Conservation (phyloP, 2,888 invertebrate species). For the Eumacrocentrus americanus region DNA sequence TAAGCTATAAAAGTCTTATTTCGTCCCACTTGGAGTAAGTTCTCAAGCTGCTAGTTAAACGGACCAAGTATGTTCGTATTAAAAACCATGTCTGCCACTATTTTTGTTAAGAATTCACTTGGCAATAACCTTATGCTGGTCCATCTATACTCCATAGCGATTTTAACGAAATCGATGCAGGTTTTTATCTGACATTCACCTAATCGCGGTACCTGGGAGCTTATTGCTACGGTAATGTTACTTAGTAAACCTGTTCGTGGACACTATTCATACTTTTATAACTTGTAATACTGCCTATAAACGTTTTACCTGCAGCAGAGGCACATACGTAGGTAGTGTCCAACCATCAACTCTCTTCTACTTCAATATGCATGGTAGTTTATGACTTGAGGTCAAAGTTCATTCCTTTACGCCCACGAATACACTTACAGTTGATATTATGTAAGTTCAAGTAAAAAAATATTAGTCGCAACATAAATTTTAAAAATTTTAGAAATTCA, state of each 20-base stretch:
- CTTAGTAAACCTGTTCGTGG: constrained; percentile 45
- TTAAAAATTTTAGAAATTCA: too few species aligned
- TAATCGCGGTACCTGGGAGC: constrained; percentile 41
- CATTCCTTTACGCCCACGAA: constrained; percentile 25
- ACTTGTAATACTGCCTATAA: too few species aligned
- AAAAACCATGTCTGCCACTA: too few species aligned
- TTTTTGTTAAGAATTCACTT: too few species aligned
- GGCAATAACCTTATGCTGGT: too few species aligned
- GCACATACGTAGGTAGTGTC: too few species aligned
- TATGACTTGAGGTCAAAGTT: constrained; percentile 42
- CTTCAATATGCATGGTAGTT: constrained; percentile 15
- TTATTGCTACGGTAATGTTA: constrained; percentile 41
- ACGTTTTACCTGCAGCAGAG: too few species aligned
- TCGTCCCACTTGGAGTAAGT: constrained; percentile 33
- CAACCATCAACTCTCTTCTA: constrained; percentile 9
- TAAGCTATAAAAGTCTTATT: constrained; percentile 52
- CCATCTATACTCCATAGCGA: too few species aligned
- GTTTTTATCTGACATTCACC: constrained; percentile 46
- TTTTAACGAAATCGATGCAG: constrained; percentile 44
- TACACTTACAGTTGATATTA: constrained; percentile 18
- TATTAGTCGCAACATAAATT: too few species aligned
- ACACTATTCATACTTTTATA: background rate
- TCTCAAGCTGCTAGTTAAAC: constrained; percentile 29
- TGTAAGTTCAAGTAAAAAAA: background rate
- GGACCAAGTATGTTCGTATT: constrained; percentile 15